Percentiles rank a stretch among this genome's conserved stretches.
Evolutionary conservation across 2,113 vertebrate genomes (phyloP).

Genomic region (Equus quagga): DNA sequence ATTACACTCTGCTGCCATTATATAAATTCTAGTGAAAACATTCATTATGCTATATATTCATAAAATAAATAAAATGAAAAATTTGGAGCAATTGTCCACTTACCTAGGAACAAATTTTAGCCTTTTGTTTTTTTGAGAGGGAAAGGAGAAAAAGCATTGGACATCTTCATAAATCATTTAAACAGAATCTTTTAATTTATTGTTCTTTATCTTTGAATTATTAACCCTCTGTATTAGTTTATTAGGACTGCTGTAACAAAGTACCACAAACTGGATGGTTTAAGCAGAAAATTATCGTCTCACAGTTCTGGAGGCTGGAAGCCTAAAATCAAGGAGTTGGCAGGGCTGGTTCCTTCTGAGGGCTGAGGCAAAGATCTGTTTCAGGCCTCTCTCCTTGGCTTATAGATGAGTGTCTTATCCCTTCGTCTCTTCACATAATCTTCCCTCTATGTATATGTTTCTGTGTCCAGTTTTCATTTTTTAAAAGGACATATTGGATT

Average conservation of each 20-base stretch:
- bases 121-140: not conserved
- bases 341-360: not conserved
- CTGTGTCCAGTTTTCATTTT: not conserved
- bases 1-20: not conserved
- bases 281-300: not conserved
- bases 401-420: not conserved
- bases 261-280: not conserved
- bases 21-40: not conserved
- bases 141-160: not conserved
- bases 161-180: not conserved
- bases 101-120: not conserved
- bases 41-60: not conserved
- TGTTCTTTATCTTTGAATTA: not conserved
- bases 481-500: not conserved
- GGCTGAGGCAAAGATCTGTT: not conserved
- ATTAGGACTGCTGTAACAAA: not conserved
- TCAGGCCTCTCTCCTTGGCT: not conserved
- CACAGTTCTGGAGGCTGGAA: not conserved
- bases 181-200: not conserved
- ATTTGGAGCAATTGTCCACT: not conserved
- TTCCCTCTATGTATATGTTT: not conserved
- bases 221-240: not conserved
- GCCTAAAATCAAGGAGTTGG: not conserved
- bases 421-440: not conserved
- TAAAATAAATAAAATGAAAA: slow-evolving; percentile 1